Evolutionary conservation across 2,113 vertebrate genomes (phyloP), one percentile per base, ranked within the genome.

Genomic region (Corydoras maculifer): DNA sequence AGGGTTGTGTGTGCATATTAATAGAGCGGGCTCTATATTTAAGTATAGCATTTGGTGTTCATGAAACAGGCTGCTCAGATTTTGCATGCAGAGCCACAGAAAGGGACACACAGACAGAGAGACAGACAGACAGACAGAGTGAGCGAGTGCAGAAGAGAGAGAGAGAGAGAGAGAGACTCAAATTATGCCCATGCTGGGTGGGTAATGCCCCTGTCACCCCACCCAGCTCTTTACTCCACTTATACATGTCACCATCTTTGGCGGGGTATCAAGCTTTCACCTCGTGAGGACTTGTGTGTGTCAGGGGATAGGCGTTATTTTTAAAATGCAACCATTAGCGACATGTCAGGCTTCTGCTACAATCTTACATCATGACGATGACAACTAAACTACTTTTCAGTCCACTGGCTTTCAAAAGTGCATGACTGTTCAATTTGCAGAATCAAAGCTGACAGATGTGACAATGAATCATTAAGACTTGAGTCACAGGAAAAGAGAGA

Each of bases 161-260:
- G 32, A 51, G 54, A 13, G 18, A 49, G 70, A 50, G 62, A 65
- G 11, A 58, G n/a, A 35, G 15, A 57, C 25, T 73, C 53, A 65
- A 72, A 58, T 65, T 65, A 58, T 65, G 70, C 70, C 62, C 70
- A 65, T 72, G 65, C 72, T 61, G 65, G 72, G 58, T 18, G 58
- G 65, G 65, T 62, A 43, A 31, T 51, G 59, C 60, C 11, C 31
- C 35, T 43, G 35, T 43, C 35, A 43, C 35, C 50, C 58, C 68
- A 12, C 11, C 50, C 14, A 61, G 11, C 9, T 8, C n/a, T 53
- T 3, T 12, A 9, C 58, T 55, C 64, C 49, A 55, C 53, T 25
- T 18, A 15, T 57, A 51, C 74, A 76, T 72, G 67, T 77, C 76
- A 66, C 77, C 78, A 78, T 82, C 74, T 80, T 80, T 82, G 76